Evolutionary conservation across 2,113 vertebrate species (phyloP), one percentile per base, ranked within the genome.

Genomic region (Microtus oregoni): DNA sequence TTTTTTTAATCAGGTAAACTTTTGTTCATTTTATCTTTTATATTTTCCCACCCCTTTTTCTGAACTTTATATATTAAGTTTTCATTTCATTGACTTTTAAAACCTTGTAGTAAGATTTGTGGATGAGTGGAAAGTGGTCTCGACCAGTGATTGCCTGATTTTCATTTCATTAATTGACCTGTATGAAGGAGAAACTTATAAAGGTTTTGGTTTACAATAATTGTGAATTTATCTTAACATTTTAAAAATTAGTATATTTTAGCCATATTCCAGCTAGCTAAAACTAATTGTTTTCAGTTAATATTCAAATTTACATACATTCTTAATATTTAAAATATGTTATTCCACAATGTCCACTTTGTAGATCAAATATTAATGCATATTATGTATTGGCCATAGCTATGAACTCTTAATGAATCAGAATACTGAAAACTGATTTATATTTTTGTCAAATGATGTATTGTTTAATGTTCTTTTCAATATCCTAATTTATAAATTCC

Each of bases 71-170:
- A 11, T 81, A 97, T 96, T 20, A 86, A 94, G 65, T 90, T 52
- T 72, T 78, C 41, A 4, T 58, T 38, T 81, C 89, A 3, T 0
- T 67, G 50, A 10, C 94, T 93, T 94, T 96, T 98, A 97, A 97
- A 95, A 65, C 30, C 22, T 87, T 87, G 55, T 20, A 90, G 95
- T 88, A 32, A 97, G 91, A 41, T 47, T 58, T 95, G 86, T 67
- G 91, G 61, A 88, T 92, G 41, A 77, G 90, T 97, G 35, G 72
- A n/a, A 91, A 92, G 91, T 70, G 97, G 87, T 63, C 88, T 78
- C 96, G 38, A 35, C 2, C 14, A 35, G 32, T 70, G 14, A 35
- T 35, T 35, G 6, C 1, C 5, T 72, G 15, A 35, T 90, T 63
- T 61, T 38, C 30, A 38, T 70, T 52, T 65, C 47, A 63, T 47